These are phyloP conservation scores for Microplitis deprimator DNA, from an alignment of 2,888 invertebrate species.

Conservation along the genomic window DNA sequence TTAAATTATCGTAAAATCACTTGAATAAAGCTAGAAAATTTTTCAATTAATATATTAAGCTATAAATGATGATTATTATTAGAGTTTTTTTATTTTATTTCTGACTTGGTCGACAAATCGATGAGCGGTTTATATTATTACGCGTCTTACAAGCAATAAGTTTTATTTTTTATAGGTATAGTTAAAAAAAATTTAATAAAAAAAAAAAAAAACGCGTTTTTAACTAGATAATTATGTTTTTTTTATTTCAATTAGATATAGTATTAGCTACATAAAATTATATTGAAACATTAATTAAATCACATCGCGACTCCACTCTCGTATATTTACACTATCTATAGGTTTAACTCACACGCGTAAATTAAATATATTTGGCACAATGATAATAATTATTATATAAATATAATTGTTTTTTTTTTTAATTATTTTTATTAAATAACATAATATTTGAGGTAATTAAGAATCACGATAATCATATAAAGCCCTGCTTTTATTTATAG, in stretches of 20 bases:
- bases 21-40: not conserved
- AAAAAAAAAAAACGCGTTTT: not conserved
- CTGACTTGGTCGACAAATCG: conserved; percentile 31
- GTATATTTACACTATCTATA: conserved; percentile 4
- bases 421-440: not conserved
- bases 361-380: conserved; percentile 24
- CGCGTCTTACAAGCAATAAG: conserved; percentile 8
- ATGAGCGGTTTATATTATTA: conserved; percentile 15
- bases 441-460: not conserved
- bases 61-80: not conserved
- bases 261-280: not conserved
- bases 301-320: not conserved
- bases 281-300: not conserved
- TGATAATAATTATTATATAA: conserved; percentile 2
- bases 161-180: conserved; percentile 10
- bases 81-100: conserved; percentile 5
- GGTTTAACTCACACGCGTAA: conserved; percentile 17
- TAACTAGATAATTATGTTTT: conserved; percentile 2
- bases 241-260: not conserved
- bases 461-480: not conserved
- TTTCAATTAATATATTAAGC: not conserved
- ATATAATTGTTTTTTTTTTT: not conserved
- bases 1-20: no score
- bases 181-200: not conserved
- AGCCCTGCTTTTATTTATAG: not conserved